Conservation (phyloP, 2,888 invertebrate genomes). For the Thymelicus lineola region DNA sequence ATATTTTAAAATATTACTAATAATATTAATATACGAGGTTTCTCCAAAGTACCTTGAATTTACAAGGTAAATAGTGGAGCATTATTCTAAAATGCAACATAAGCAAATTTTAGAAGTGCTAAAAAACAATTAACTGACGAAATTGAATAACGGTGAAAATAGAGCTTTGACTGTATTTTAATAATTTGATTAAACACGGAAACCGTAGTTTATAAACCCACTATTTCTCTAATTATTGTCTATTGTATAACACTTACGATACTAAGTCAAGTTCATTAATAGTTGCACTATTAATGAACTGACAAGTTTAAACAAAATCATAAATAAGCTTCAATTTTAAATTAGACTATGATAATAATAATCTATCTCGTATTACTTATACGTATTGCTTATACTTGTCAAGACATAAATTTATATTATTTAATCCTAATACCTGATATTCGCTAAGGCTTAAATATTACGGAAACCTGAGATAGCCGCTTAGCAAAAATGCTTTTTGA, state of each 20-base stretch:
- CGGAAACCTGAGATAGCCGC: constrained; percentile 40
- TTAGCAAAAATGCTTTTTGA: constrained; percentile 39
- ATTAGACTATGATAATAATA: too few species aligned
- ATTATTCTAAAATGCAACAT: too few species aligned
- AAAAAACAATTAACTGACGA: too few species aligned
- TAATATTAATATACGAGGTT: too few species aligned
- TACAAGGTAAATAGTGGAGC: too few species aligned
- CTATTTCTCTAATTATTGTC: not conserved
- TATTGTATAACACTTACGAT: not conserved
- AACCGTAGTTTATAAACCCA: constrained; percentile 21
- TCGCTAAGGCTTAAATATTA: constrained; percentile 45
- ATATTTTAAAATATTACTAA: too few species aligned
- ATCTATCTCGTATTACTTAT: not conserved
- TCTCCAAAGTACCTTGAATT: too few species aligned
- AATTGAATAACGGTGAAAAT: not conserved
- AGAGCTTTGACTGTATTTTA: constrained; percentile 10
- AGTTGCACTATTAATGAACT: not conserved
- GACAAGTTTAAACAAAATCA: constrained; percentile 14
- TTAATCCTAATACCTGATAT: constrained; percentile 37
- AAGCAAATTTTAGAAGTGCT: too few species aligned
- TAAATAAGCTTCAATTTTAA: not conserved
- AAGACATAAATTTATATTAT: not conserved
- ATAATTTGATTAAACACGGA: constrained; percentile 18
- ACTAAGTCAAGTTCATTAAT: not conserved
- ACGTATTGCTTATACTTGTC: constrained; percentile 21